A percentile compares a stretch with the other conserved stretches of the same genome.
Evolutionary conservation across 2,888 invertebrate species (phyloP).

Genomic region (Rotaria sp.): DNA sequence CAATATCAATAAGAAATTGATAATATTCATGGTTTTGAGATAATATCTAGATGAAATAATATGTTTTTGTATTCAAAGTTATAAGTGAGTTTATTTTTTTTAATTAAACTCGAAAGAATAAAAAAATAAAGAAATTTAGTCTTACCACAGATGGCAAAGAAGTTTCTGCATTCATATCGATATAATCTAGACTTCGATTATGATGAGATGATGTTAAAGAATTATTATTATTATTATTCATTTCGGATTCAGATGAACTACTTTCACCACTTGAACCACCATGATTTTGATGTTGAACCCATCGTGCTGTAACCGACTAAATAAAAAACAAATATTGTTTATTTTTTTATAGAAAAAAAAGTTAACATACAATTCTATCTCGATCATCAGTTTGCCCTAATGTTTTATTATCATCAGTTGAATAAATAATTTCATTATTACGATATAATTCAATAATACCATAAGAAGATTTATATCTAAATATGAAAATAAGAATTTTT

Average conservation of each 20-base stretch:
- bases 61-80: background rate
- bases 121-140: background rate
- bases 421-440: slow-evolving; percentile 5
- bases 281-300: slow-evolving; percentile 28
- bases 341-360: background rate
- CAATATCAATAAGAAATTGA: slow-evolving; percentile 64
- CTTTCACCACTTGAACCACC: slow-evolving; percentile 10
- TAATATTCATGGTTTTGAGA: slow-evolving; percentile 67
- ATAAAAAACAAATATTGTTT: background rate
- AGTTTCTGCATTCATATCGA: background rate
- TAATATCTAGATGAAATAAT: slow-evolving; percentile 61
- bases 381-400: slow-evolving; percentile 10
- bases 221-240: slow-evolving; percentile 9
- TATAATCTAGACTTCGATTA: background rate
- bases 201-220: background rate
- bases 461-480: slow-evolving; percentile 20
- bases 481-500: too few relatives aligned
- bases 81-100: too few relatives aligned
- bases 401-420: slow-evolving; percentile 11
- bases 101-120: too few relatives aligned
- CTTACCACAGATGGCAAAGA: slow-evolving; percentile 21
- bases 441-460: slow-evolving; percentile 29
- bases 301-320: background rate
- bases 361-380: background rate
- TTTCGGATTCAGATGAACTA: slow-evolving; percentile 9